Evolutionary conservation across 2,797 vertebrate species (phyloP), one percentile per base, ranked within the genome.

Genomic region (Chiroxiphia lanceolata): DNA sequence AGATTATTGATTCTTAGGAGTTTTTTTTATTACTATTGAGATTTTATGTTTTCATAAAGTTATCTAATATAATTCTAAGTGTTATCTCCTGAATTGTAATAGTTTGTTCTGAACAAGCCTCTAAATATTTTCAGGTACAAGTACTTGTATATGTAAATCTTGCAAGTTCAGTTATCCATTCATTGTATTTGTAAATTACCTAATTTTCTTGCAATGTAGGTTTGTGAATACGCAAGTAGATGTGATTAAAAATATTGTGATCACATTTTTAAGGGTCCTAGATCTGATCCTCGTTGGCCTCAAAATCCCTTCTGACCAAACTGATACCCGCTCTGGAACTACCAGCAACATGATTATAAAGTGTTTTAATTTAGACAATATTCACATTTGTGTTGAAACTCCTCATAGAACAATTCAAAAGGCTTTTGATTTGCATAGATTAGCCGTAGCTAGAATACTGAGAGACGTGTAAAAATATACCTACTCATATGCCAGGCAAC

Each of bases 401-500:
- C 21, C 17, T 60, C 13, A 14, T 23, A 57, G 12, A 85, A n/a
- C 6, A 80, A 22, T 56, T 45, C 17, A 64, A 83, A 78, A 17
- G 3, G 5, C 2, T 82, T 89, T 59, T 14, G n/a, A 34, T 68
- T 83, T 84, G 11, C 21, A 56, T 19, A 29, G 6, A 2, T 11
- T 47, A 20, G 4, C 4, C 70, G 14, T 29, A 65, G 19, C 5
- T 61, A 48, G 13, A 78, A 34, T 61, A 50, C 13, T 23, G 16
- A 72, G 8, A 68, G 5, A 11, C 16, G 3, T 25, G 9, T 60
- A 64, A 68, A 86, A 86, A 56, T 16, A 1, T 64, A 29, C 11
- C 0, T 0, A 47, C 3, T 40, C 16, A 1, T 10, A 60, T 29
- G 10, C 16, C 42, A 68, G 36, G 8, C 29, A 42, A 78, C 21